Conservation (phyloP, 1,140 invertebrate species). For the Zaprionus vittiger region DNA sequence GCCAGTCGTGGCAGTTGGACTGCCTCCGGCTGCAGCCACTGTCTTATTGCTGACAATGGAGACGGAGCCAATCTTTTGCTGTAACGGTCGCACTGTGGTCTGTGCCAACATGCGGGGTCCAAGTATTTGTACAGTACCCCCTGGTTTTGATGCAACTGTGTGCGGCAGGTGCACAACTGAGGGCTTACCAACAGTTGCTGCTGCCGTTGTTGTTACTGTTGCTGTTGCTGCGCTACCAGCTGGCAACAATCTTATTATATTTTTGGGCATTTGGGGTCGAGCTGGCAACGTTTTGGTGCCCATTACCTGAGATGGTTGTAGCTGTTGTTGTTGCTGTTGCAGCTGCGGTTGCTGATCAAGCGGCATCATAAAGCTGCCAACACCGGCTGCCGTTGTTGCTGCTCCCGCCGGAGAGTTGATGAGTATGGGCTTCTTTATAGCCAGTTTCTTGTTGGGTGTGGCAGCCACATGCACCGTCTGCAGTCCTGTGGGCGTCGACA, state of each 20-base stretch:
- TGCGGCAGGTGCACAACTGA: conserved; percentile 33
- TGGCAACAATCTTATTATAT: conserved; percentile 68
- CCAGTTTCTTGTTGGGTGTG: conserved; percentile 49
- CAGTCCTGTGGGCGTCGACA: conserved; percentile 75
- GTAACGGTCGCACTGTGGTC: conserved; percentile 61
- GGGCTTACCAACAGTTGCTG: conserved; percentile 13
- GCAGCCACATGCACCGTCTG: conserved; percentile 82
- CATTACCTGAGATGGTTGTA: conserved; percentile 21
- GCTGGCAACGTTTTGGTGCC: conserved; percentile 52
- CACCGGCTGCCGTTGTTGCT: conserved; percentile 18
- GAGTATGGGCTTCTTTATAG: conserved; percentile 65
- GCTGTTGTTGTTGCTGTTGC: conserved; percentile 21
- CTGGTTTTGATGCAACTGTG: conserved; percentile 25
- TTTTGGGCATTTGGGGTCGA: conserved; percentile 50
- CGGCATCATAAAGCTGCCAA: conserved; percentile 61
- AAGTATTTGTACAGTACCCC: conserved; percentile 61
- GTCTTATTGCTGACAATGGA: conserved; percentile 61
- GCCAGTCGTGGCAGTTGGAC: conserved; percentile 17
- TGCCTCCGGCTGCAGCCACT: conserved; percentile 19
- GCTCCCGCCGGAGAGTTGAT: conserved; percentile 49
- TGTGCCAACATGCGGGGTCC: conserved; percentile 71
- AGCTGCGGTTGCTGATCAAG: conserved; percentile 58
- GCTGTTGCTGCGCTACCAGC: conserved; percentile 17
- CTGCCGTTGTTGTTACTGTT: background rate
- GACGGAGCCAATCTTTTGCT: conserved; percentile 69